Percentiles rank a stretch among this genome's conserved stretches.
These are phyloP conservation scores for Limosa lapponica DNA, from an alignment of 2,797 vertebrate genomes.

Conservation along the genomic window DNA sequence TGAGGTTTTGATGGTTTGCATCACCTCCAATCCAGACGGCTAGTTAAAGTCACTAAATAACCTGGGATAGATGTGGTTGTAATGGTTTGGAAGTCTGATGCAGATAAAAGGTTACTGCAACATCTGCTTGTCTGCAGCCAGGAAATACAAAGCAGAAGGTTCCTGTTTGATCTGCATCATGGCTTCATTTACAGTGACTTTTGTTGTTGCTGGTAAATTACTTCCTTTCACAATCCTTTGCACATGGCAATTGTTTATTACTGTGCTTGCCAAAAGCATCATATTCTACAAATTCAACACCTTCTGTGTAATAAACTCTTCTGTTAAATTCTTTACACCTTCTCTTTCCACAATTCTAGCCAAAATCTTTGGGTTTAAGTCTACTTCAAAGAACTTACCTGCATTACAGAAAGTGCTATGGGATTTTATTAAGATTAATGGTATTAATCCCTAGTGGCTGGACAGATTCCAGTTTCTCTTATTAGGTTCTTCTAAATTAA, in stretches of 20 bases:
- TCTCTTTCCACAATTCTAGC: not conserved
- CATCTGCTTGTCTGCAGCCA: not conserved
- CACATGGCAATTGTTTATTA: not conserved
- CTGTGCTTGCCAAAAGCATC: not conserved
- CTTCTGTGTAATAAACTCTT: not conserved
- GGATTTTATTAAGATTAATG: not conserved
- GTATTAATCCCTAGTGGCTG: not conserved
- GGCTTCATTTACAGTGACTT: not conserved
- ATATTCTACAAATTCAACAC: not conserved
- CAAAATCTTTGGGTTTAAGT: not conserved
- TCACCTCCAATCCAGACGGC: not conserved
- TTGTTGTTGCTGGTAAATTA: not conserved
- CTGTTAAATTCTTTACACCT: not conserved
- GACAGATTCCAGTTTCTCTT: not conserved
- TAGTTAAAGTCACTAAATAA: not conserved
- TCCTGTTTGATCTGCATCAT: not conserved
- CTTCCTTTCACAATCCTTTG: not conserved
- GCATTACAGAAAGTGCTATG: not conserved
- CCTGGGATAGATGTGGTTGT: fast-evolving
- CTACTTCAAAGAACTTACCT: not conserved
- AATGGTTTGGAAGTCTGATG: not conserved
- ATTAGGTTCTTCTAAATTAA: not conserved
- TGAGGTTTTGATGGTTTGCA: not conserved
- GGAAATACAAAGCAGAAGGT: not conserved
- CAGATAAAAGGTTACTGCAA: not conserved